Percentiles rank a stretch among this genome's conserved stretches.
phyloP scores from a whole-genome alignment of 2,888 invertebrate species.

The Germaria angustata region DNA sequence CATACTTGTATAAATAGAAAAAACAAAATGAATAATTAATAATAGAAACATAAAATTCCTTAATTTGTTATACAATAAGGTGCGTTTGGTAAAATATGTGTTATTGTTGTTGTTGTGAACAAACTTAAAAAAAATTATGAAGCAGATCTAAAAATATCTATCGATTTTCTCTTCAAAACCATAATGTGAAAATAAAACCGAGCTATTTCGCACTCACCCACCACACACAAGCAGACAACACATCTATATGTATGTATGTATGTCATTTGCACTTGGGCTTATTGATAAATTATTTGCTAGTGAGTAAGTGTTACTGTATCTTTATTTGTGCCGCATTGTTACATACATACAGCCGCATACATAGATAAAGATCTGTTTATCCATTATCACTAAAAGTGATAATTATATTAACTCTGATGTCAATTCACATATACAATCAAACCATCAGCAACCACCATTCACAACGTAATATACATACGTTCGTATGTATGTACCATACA shows the following conservation, averaged over 20 bases:
- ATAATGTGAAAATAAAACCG: constrained; percentile 31
- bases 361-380: not conserved
- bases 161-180: constrained; percentile 41
- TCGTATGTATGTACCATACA: no score
- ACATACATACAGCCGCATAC: not conserved
- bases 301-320: not conserved
- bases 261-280: not conserved
- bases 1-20: not conserved
- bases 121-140: constrained; percentile 6
- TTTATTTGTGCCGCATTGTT: not conserved
- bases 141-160: constrained; percentile 47
- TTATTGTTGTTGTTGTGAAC: not conserved
- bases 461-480: no score
- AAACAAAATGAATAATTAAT: constrained; percentile 3
- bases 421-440: not conserved
- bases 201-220: not conserved
- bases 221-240: not conserved
- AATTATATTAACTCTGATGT: not conserved
- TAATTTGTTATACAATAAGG: constrained; percentile 22
- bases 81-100: no score
- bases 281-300: not conserved
- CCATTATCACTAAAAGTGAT: not conserved
- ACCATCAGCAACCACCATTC: not conserved
- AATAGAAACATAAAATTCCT: not conserved
- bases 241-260: not conserved